Conservation (phyloP, 2,113 vertebrate genomes). For the Arothron firmamentum region DNA sequence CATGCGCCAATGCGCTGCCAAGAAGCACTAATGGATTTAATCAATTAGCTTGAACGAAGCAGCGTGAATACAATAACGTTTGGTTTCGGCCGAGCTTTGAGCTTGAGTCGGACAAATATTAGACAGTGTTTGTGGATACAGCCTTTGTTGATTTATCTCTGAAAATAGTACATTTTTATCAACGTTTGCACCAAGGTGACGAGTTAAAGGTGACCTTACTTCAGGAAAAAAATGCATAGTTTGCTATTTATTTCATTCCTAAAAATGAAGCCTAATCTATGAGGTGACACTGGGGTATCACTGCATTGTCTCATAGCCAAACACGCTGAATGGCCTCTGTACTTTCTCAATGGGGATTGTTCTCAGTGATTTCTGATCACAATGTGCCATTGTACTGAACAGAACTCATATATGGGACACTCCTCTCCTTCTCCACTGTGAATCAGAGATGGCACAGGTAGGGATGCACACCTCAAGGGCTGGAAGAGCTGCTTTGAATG, state of each 20-base stretch:
- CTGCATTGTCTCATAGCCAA: conserved; percentile 62
- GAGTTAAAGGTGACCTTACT: not conserved
- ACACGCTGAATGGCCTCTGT: conserved; percentile 66
- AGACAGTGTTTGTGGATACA: not conserved
- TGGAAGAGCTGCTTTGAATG: not conserved
- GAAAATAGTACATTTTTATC: not conserved
- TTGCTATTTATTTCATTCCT: not conserved
- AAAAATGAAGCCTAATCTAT: conserved; percentile 45
- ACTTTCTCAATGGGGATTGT: conserved; percentile 73
- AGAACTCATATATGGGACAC: conserved; percentile 74
- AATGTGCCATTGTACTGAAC: conserved; percentile 77
- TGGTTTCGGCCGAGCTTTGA: conserved; percentile 63
- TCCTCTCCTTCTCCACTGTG: conserved; percentile 45
- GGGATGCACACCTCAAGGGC: conserved; percentile 15
- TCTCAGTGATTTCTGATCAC: conserved; percentile 63
- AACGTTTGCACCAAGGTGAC: not conserved
- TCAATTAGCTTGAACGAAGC: conserved; percentile 70
- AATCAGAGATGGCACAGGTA: conserved; percentile 41
- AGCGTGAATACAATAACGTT: conserved; percentile 77
- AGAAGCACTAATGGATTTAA: conserved; percentile 70
- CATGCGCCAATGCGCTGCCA: conserved; percentile 49
- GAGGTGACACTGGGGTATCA: conserved; percentile 50
- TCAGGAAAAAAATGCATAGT: not conserved
- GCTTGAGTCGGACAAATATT: conserved; percentile 7
- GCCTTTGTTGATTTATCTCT: not conserved